Base-by-base conservation (phyloP, 2,113 vertebrate species). In the Tapirus terrestris region DNA sequence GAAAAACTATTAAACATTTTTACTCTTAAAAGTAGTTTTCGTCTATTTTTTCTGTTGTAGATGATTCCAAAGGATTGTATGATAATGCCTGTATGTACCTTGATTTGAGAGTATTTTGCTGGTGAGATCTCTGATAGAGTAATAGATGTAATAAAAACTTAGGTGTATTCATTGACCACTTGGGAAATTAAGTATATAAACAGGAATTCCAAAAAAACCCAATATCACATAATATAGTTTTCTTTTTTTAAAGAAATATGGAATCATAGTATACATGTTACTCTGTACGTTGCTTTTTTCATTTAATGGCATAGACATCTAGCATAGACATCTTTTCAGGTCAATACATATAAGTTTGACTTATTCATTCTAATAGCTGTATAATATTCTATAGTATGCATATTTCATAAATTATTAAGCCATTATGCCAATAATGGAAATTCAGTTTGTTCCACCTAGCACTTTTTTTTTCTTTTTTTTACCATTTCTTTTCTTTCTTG, bases 1-100 rank as follows among this genome's bases (percentile, higher is more conserved):
- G 70, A 63, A 92, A 48, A 91, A 27, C 48, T 67, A 39, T 91
- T 48, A 61, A 95, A 96, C 75, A 72, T 88, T 89, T 89, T 89
- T 98, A 2, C 23, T 87, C 85, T 98, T 84, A 93, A 58, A 94
- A 45, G 7, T 96, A 5, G 27, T 97, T 97, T 65, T 48, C 85
- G 48, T 11, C n/a, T 80, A 63, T 7, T 73, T 96, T 90, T 94
- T 58, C 61, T 31, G 8, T 82, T 97, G 48, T 45, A 65, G 76
- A 80, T 73, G 23, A 84, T 91, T 94, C 12, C 65, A 97, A 51
- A 93, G n/a, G 45, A 72, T 56, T 51, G 8, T 75, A 56, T 79
- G 23, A n/a, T 92, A 63, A 76, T 79, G 25, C 27, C 56, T 56
- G 60, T 75, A 27, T 90, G 29, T 3, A 63, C 53, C 13, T 86